Conservation (phyloP, 2,888 invertebrate species). For the Cephus nigrinus region DNA sequence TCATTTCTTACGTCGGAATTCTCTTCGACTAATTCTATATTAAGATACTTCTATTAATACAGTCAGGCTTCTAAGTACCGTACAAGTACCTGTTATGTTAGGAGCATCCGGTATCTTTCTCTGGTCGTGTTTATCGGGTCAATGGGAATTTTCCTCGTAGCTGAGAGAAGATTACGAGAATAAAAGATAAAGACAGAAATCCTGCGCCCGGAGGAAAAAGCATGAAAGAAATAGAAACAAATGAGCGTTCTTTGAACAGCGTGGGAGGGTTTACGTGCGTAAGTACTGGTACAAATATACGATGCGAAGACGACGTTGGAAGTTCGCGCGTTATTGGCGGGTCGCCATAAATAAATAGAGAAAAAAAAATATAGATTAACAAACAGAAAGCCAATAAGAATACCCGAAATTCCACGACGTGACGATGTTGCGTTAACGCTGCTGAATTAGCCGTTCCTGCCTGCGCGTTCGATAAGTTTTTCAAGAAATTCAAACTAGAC, state of each 20-base stretch:
- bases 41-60: neutral
- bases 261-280: neutral
- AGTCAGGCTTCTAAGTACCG: neutral
- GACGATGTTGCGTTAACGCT: neutral
- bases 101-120: neutral
- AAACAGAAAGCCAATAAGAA: neutral
- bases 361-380: neutral
- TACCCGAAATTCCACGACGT: neutral
- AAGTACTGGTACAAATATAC: neutral
- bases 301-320: neutral
- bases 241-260: conserved; percentile 13
- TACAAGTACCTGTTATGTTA: neutral
- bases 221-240: conserved; percentile 1
- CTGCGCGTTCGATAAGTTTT: neutral
- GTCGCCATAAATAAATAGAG: neutral
- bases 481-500: neutral
- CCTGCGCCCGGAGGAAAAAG: conserved; percentile 7
- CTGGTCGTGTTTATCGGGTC: neutral
- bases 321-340: neutral
- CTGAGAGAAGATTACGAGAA: neutral
- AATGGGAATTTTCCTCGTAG: neutral
- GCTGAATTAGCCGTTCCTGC: neutral
- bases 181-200: neutral
- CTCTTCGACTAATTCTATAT: neutral
- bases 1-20: neutral